Base-by-base conservation (phyloP, 2,888 invertebrate genomes). In the Sicus ferrugineus region DNA sequence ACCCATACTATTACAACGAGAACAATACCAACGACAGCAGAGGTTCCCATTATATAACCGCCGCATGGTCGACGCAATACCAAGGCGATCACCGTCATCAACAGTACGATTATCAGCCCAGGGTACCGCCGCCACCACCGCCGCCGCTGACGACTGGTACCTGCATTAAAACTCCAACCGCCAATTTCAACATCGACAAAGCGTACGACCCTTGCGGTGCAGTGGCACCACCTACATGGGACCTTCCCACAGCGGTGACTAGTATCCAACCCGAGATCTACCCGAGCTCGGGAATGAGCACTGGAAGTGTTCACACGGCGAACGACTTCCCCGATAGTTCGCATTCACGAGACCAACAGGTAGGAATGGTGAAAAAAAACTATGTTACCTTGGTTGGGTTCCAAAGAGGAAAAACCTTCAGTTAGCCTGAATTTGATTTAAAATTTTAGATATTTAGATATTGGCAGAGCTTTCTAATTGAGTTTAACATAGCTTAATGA, bases 1-100 rank as follows among this genome's bases (percentile, higher is more conserved):
- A 75, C 66, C 61, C 76, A 1, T 79, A 77, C 34, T 80, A 80
- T 68, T 79, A 79, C 71, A 80, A 77, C n/a, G n/a, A n/a, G n/a
- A n/a, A n/a, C 69, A 73, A 72, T 42, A 26, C 16, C 31, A 0
- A 11, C 73, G 3, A 50, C 66, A 30, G 16, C 71, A 7, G 26
- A 73, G 4, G 61, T 67, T 1, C 59, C 73, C 26, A 28, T 23
- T 54, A 54, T n/a, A 72, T 70, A 64, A 50, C 61, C 38, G 67
- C 69, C 28, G 50, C 75, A 30, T 38, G 56, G 42, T 19, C 62
- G 2, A 31, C 46, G n/a, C 78, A 78, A 63, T 78, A 52, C 69
- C 69, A 38, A 50, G 54, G 34, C 62, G 66, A 28, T 19, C 16
- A 62, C 11, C 68, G 63, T 56, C 61, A 61, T 21, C 67, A 72